Evolutionary conservation across 2,797 vertebrate species (phyloP).

Genomic region (Crocodylus rhombifer): DNA sequence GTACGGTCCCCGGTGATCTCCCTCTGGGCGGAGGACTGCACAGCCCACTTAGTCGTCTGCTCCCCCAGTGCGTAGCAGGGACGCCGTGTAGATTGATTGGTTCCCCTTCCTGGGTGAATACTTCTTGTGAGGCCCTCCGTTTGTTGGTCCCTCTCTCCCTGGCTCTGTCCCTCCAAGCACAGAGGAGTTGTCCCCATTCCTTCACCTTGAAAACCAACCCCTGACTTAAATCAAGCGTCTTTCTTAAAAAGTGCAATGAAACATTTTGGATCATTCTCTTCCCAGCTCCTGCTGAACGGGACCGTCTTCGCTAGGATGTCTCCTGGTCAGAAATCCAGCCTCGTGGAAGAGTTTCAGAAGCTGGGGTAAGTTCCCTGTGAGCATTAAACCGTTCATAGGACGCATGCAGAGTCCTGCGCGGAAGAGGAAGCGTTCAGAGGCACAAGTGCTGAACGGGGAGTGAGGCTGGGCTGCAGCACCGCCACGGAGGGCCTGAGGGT

Average conservation of each 20-base stretch:
- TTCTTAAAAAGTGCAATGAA: background rate
- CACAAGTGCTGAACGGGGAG: too few species aligned
- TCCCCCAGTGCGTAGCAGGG: background rate
- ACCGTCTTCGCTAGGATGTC: slow-evolving; percentile 87
- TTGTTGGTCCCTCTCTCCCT: background rate
- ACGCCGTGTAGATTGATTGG: too few species aligned
- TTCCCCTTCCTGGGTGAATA: too few species aligned
- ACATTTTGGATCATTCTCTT: background rate
- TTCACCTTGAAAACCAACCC: background rate
- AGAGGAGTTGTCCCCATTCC: background rate
- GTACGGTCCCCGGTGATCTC: too few species aligned
- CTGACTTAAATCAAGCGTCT: too few species aligned
- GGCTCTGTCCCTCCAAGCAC: too few species aligned
- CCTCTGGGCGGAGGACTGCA: too few species aligned
- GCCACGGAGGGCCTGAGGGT: too few species aligned
- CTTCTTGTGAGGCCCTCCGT: background rate
- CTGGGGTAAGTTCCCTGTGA: slow-evolving; percentile 81
- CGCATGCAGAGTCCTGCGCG: too few species aligned
- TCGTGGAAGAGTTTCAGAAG: slow-evolving; percentile 86
- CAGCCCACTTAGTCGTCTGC: background rate
- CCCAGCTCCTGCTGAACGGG: slow-evolving; percentile 82
- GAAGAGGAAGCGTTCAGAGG: too few species aligned
- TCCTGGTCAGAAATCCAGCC: slow-evolving; percentile 83
- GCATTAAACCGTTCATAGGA: background rate
- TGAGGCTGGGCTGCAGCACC: too few species aligned